These are phyloP conservation scores for Molorchus minor DNA, from an alignment of 2,888 invertebrate genomes.

Conservation along the genomic window DNA sequence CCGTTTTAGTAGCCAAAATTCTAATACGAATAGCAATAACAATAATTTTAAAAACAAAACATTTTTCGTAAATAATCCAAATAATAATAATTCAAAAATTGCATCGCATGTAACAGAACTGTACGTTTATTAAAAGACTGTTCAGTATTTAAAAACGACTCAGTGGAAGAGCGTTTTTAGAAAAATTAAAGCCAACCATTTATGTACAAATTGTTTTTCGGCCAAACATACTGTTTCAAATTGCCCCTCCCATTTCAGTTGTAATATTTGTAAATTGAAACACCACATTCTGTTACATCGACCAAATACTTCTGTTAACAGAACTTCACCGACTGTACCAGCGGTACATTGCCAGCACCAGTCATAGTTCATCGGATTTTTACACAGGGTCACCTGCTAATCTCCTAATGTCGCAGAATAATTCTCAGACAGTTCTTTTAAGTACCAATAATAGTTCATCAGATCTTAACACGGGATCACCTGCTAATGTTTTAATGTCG, in stretches of 20 bases:
- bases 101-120: conserved; percentile 8
- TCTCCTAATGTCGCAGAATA: too few relatives aligned
- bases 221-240: conserved; percentile 2
- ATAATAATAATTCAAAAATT: conserved; percentile 3
- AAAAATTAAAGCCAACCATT: conserved; percentile 3
- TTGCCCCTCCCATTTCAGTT: conserved; percentile 9
- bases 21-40: too few relatives aligned
- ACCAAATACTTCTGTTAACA: not conserved
- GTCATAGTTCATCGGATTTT: too few relatives aligned
- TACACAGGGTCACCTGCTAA: too few relatives aligned
- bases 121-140: conserved; percentile 18
- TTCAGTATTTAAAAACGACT: conserved; percentile 1
- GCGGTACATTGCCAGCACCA: too few relatives aligned
- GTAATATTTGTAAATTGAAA: conserved; percentile 5
- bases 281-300: conserved; percentile 15
- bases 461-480: not conserved
- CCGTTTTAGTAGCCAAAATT: too few relatives aligned
- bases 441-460: too few relatives aligned
- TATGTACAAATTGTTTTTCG: conserved; percentile 21
- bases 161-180: conserved; percentile 5
- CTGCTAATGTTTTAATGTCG: not conserved
- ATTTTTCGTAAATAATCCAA: conserved; percentile 2
- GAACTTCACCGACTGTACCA: not conserved
- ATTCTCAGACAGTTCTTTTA: too few relatives aligned
- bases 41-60: conserved; percentile 7